Evolutionary conservation across 2,888 invertebrate species (phyloP).

Genomic region (Epinotia brunnichana): DNA sequence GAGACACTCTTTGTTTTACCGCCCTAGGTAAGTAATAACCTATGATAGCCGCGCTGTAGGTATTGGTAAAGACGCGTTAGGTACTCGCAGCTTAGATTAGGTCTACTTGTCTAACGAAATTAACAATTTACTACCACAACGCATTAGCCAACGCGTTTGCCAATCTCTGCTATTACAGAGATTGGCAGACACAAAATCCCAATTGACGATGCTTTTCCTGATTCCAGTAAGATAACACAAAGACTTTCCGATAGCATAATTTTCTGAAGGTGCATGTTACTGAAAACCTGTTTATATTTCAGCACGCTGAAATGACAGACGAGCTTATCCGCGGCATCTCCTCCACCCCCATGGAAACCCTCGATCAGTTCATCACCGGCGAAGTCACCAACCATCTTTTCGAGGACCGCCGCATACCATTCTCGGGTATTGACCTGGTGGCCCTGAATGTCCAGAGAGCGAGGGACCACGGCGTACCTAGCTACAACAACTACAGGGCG

Average conservation of each 20-base stretch:
- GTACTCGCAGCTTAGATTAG: too few species aligned
- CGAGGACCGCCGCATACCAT: constrained; percentile 93
- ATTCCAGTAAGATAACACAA: not conserved
- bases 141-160: too few species aligned
- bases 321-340: constrained; percentile 93
- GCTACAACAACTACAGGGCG: constrained; percentile 95
- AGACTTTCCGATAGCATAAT: not conserved
- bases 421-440: constrained; percentile 96
- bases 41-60: too few species aligned
- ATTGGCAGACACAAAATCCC: too few species aligned
- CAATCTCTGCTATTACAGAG: too few species aligned
- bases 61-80: too few species aligned
- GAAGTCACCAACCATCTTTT: constrained; percentile 98
- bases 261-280: too few species aligned
- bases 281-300: constrained; percentile 34
- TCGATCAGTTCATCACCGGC: constrained; percentile 96
- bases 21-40: too few species aligned
- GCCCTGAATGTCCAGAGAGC: constrained; percentile 94
- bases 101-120: too few species aligned
- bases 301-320: constrained; percentile 90
- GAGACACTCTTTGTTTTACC: too few species aligned
- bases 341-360: constrained; percentile 95
- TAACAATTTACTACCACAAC: too few species aligned
- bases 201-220: too few species aligned
- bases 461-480: constrained; percentile 93